phyloP scores from a whole-genome alignment of 2,113 vertebrate genomes.

The Cyprinodon tularosa region DNA sequence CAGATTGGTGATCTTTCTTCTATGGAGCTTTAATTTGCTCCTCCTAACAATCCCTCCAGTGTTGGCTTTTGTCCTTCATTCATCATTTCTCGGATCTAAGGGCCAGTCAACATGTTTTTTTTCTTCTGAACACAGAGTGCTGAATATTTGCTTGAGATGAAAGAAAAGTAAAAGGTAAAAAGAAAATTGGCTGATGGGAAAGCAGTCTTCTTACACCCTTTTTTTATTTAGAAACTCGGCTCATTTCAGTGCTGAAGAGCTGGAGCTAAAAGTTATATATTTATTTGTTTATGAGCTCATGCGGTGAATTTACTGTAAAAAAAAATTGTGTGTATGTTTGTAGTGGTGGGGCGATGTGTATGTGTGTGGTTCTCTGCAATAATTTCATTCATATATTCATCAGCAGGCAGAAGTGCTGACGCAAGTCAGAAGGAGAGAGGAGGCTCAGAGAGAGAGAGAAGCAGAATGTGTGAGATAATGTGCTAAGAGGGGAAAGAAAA shows the following conservation, averaged over 20 bases:
- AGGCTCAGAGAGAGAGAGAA: conserved; percentile 56
- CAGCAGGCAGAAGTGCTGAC: conserved; percentile 70
- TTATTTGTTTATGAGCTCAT: conserved; percentile 1
- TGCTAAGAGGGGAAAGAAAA: conserved; percentile 40
- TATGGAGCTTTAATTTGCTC: conserved; percentile 40
- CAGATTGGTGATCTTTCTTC: background rate
- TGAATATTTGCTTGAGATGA: conserved; percentile 25
- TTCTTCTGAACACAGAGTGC: conserved; percentile 22
- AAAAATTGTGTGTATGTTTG: conserved; percentile 11
- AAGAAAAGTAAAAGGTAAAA: conserved; percentile 30
- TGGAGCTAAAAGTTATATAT: background rate
- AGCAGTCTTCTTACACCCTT: background rate
- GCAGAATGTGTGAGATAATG: conserved; percentile 59
- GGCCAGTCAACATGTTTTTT: conserved; percentile 49
- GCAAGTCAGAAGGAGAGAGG: conserved; percentile 60
- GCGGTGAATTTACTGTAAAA: conserved; percentile 8
- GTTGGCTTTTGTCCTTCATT: conserved; percentile 43
- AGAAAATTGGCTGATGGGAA: conserved; percentile 3
- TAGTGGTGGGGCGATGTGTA: background rate
- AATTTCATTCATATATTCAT: conserved; percentile 78
- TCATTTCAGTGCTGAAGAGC: background rate
- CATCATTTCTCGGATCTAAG: conserved; percentile 43
- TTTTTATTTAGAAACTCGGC: background rate
- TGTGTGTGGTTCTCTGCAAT: conserved; percentile 38
- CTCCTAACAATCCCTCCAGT: conserved; percentile 22